A percentile compares a stretch with the other conserved stretches of the same genome.
Conservation (phyloP, 2,888 invertebrate genomes). For the Lepidochrysops patricia region DNA sequence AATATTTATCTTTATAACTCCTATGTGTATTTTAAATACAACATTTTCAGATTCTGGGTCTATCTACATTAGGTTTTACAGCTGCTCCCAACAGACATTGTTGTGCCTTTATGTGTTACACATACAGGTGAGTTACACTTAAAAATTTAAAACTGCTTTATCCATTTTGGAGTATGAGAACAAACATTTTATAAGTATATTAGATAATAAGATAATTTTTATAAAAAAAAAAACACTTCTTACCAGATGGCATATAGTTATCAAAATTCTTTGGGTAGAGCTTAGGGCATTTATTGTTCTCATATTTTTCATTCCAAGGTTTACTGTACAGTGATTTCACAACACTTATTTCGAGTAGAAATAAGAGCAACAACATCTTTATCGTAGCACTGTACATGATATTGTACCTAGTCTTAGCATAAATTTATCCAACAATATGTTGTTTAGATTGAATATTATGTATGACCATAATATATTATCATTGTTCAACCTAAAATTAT, state of each 20-base stretch:
- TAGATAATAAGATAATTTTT: no score
- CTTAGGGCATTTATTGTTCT: constrained; percentile 68
- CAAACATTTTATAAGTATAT: no score
- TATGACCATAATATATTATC: constrained; percentile 1
- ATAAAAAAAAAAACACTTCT: constrained; percentile 55
- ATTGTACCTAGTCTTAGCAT: background rate
- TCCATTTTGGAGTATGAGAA: no score
- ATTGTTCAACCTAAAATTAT: constrained; percentile 19
- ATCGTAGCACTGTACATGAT: constrained; percentile 6
- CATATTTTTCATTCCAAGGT: constrained; percentile 64
- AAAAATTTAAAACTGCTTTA: no score
- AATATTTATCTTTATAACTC: no score
- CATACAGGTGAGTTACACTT: no score
- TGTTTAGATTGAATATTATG: background rate
- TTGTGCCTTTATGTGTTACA: no score
- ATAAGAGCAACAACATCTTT: constrained; percentile 36
- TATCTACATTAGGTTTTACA: no score
- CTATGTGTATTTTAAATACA: no score
- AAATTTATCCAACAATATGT: background rate
- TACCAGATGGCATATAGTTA: constrained; percentile 73
- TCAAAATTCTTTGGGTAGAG: constrained; percentile 71
- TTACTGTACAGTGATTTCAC: constrained; percentile 55
- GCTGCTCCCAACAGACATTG: no score
- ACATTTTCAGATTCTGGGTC: no score
- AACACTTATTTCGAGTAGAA: constrained; percentile 39